These are phyloP conservation scores for Salpingus planirostris DNA, from an alignment of 2,888 invertebrate species.

Conservation along the genomic window DNA sequence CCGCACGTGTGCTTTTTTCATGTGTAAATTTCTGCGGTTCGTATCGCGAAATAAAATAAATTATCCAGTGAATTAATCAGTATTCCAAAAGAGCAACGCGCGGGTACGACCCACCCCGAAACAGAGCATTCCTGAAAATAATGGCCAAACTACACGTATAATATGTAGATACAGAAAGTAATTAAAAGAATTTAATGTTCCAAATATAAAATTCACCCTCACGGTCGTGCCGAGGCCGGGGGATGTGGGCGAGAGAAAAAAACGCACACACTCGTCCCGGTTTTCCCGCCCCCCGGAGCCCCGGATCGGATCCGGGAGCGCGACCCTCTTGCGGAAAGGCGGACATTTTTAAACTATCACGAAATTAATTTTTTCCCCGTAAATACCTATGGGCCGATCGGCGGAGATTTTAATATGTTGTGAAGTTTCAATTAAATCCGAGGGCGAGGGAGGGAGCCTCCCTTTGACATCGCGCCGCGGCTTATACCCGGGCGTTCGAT, in stretches of 20 bases:
- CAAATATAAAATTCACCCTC: slow-evolving; percentile 40
- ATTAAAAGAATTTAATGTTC: slow-evolving; percentile 43
- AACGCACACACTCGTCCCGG: too few species aligned
- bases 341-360: too few species aligned
- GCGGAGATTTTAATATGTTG: slow-evolving; percentile 36
- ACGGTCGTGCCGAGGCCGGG: too few species aligned
- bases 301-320: too few species aligned
- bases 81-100: slow-evolving; percentile 34
- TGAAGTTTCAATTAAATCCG: slow-evolving; percentile 37
- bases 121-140: slow-evolving; percentile 35
- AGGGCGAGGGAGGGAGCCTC: slow-evolving; percentile 18
- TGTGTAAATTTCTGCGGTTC: slow-evolving; percentile 27
- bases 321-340: too few species aligned
- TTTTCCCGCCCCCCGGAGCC: too few species aligned
- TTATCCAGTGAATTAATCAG: slow-evolving; percentile 37
- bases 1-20: slow-evolving; percentile 26
- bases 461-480: slow-evolving; percentile 28
- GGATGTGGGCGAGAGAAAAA: too few species aligned
- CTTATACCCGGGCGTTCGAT: slow-evolving; percentile 4
- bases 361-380: too few species aligned
- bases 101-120: too few species aligned
- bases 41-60: slow-evolving; percentile 32
- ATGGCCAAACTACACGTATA: slow-evolving; percentile 39
- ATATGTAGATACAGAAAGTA: slow-evolving; percentile 41
- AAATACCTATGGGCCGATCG: too few species aligned